These are phyloP conservation scores for Aphrophora alni DNA, from an alignment of 2,888 invertebrate genomes.

Conservation along the genomic window DNA sequence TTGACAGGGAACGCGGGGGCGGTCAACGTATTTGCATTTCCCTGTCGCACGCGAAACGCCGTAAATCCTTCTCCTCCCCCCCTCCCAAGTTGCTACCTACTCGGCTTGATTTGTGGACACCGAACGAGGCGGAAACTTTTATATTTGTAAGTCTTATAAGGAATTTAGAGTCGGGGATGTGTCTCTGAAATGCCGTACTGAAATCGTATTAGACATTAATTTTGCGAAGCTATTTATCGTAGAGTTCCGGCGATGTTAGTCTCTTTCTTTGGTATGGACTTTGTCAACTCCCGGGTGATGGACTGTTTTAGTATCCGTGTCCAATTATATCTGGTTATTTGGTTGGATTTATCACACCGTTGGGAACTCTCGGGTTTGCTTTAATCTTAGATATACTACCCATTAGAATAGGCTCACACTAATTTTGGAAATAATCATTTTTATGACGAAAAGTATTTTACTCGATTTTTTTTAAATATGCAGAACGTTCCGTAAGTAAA, in stretches of 20 bases:
- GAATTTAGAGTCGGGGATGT: not conserved
- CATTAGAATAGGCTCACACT: no score
- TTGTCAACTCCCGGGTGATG: not conserved
- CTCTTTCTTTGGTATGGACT: not conserved
- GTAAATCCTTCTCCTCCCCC: constrained; percentile 1
- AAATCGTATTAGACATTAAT: not conserved
- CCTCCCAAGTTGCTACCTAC: not conserved
- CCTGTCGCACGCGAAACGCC: no score
- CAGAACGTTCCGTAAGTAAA: no score
- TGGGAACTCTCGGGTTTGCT: no score
- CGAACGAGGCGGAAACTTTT: not conserved
- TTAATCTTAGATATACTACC: no score
- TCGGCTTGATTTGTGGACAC: not conserved
- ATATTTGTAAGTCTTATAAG: constrained; percentile 6
- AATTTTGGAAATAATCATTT: no score
- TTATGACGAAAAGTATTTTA: no score
- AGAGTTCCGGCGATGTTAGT: not conserved
- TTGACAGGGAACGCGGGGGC: not conserved
- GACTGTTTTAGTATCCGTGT: not conserved
- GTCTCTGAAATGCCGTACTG: not conserved
- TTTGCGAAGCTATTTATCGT: not conserved
- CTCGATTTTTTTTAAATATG: no score
- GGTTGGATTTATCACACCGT: not conserved
- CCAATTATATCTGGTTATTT: not conserved
- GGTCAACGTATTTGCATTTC: not conserved